Base-by-base conservation (phyloP, 2,113 vertebrate species). In the Rousettus leschenaultii region DNA sequence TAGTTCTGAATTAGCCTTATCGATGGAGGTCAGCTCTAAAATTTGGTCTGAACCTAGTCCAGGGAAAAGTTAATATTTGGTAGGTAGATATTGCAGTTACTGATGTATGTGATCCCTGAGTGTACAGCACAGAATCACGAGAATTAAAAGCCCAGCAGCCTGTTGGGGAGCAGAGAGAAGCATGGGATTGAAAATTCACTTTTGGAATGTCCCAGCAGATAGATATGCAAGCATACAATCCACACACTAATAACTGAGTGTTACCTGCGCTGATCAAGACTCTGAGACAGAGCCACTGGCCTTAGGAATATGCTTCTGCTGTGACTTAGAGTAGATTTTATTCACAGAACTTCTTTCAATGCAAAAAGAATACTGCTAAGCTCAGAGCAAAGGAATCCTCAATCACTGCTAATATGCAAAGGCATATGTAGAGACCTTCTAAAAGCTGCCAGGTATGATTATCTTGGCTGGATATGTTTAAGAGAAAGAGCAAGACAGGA, bases 221-320 rank as follows among this genome's bases (percentile, higher is more conserved):
- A 51, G 16, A 51, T 16, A 74, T 28, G 75, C 16, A 8, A 1
- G 18, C 2, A 5, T 14, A 13, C 13, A 51, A 33, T 43, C 38
- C 71, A 53, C 18, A 21, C 22, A 35, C 38, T 6, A 6, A 1
- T 6, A 2, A 30, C 26, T 24, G 53, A 53, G 40, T 1, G 2
- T 53, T 18, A 19, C 22, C 53, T 33, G 11, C 45, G 1, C 22
- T 16, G 6, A 1, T 10, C n/a, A 0, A 10, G 35, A 2, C n/a
- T 61, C 53, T 24, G 26, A n/a, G 48, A 16, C 24, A 6, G 70
- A 57, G 38, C 65, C 14, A 10, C 61, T 22, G 3, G 59, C 51
- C 65, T 65, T 33, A 12, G 45, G 14, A 26, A n/a, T 2, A 6
- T 21, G 13, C 24, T 63, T 71, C 66, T 65, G 18, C 13, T 26